phyloP scores from a whole-genome alignment of 2,888 invertebrate genomes.

The Dinocampus coccinellae region DNA sequence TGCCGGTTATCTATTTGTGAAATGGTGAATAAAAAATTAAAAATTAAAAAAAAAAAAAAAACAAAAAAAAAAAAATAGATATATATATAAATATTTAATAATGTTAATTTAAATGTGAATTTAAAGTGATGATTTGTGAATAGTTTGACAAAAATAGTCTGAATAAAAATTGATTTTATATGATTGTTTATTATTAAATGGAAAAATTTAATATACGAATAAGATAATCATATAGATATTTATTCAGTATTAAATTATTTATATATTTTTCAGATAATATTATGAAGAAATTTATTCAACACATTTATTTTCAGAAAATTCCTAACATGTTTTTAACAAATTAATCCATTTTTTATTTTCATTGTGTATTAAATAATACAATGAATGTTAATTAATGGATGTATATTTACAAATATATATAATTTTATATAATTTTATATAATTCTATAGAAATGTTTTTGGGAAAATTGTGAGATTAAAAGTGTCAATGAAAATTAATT shows the following conservation, averaged over 20 bases:
- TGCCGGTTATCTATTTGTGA: constrained; percentile 42
- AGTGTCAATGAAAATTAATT: neutral
- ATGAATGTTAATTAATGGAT: too few relatives aligned
- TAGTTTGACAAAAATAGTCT: neutral
- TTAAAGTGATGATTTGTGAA: neutral
- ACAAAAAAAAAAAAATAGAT: too few relatives aligned
- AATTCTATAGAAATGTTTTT: neutral
- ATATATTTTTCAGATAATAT: neutral
- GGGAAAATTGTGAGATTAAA: neutral
- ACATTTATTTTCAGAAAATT: neutral
- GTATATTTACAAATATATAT: neutral
- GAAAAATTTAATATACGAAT: neutral
- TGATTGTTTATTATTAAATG: neutral
- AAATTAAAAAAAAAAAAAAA: neutral
- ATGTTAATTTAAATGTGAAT: too few relatives aligned
- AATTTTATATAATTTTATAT: neutral
- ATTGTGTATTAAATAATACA: neutral
- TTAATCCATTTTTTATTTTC: neutral
- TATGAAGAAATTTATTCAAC: neutral
- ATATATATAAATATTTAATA: too few relatives aligned
- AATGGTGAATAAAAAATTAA: neutral
- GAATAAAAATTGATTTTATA: neutral
- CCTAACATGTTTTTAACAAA: neutral
- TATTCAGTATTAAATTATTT: too few relatives aligned
- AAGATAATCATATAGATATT: too few relatives aligned